Evolutionary conservation across 1,140 invertebrate genomes (phyloP), one percentile per base, ranked within the genome.

Genomic region (Bombus vancouverensis): DNA sequence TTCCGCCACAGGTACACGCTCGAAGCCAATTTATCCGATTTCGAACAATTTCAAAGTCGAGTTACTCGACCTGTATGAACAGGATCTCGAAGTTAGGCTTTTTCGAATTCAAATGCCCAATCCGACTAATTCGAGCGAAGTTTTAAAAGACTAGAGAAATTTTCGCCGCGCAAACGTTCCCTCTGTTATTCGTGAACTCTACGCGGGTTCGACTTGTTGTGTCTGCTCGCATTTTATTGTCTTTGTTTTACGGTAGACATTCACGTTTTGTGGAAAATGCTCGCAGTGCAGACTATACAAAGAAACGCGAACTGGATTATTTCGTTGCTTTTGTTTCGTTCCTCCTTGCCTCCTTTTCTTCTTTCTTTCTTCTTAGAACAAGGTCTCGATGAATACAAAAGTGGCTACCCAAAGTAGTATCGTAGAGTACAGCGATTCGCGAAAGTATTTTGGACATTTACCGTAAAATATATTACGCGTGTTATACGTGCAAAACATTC

Each of bases 151-250:
- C 34, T 62, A 25, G 28, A 25, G 37, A n/a, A 62, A 59, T 25
- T 28, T 47, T 15, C 39, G 15, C 13, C 39, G 28, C 18, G 42
- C 32, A 2, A 62, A 77, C 28, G 25, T 77, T 77, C 28, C 13
- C 77, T 32, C 34, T 15, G 77, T 79, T 47, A 44, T 68, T 79
- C 37, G 57, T 18, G 75, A 65, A 25, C 57, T 28, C 37, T 73
- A 8, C 71, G 57, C 10, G 47, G 47, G 65, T 68, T 68, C 62
- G 62, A 68, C 59, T 68, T 79, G 77, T 79, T 79, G 34, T 42
- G 76, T 79, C 77, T 79, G 62, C 39, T 28, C 28, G 62, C 22
- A 5, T 68, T 66, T 68, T 44, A 68, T 79, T 44, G 57, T n/a
- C 9, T 15, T 25, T 44, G 39, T 47, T 44, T 66, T 15, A 22